Evolutionary conservation across 2,113 vertebrate species (phyloP), one percentile per base, ranked within the genome.

Genomic region (Poecile atricapillus): DNA sequence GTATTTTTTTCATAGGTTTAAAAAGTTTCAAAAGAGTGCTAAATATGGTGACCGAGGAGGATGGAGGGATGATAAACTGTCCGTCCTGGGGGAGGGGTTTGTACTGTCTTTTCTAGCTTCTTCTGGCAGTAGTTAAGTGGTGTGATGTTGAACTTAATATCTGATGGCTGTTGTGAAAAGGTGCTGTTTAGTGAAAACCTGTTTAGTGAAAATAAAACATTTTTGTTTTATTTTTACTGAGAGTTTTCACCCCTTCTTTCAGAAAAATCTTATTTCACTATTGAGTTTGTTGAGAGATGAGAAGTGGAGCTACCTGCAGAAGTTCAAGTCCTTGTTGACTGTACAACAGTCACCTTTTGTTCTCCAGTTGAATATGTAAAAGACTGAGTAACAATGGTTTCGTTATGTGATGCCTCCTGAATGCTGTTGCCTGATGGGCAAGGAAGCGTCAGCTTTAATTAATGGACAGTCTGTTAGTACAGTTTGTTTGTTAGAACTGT

Each of bases 391-490:
- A 95, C 87, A 94, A 73, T 94, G 91, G 52, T 59, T 89, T 83
- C 73, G 33, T 95, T 93, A 88, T 95, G 75, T 87, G 70, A 63
- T 88, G 79, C 46, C 62, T 96, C 31, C 80, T 9, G 27, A 95
- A 80, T 85, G 53, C 30, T 67, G 35, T 82, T 81, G 92, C 79
- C 79, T 88, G 89, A 91, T 87, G 74, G 87, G 78, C 78, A 87
- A 23, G 56, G 58, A 91, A 93, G 43, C 4, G 19, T 92, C 83
- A 83, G 49, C 37, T 92, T 96, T 93, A 96, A 93, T 95, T 93
- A 93, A 85, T 58, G 76, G 33, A 55, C 24, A 50, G 68, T 55
- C 60, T 83, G 83, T 83, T 79, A 69, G 55, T 90, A 85, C 47
- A 46, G 71, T 74, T 80, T 44, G 41, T 85, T 87, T 5, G 1